Evolutionary conservation across 30 jellyfish, hydroid and myxozoan genomes (phyloP), one percentile per base, ranked within the genome.

Genomic region (Pseudorhiza aurosa): DNA sequence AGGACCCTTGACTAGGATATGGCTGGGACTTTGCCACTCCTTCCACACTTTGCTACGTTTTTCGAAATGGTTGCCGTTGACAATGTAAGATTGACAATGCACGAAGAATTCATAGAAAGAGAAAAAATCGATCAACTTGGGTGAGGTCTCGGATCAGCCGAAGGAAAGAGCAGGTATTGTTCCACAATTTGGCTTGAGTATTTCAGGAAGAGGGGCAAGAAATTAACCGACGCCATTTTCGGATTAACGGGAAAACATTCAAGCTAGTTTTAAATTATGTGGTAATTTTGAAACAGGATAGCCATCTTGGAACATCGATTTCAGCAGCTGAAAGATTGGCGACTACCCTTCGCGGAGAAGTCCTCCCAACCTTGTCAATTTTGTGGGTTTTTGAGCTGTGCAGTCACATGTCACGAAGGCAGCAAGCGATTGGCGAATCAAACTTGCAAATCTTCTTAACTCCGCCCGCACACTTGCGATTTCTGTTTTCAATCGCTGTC

Each of bases 381-480:
- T n/a, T n/a, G n/a, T n/a, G n/a, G 9, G 55, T 42, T 9, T 42
- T 42, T 42, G 11, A 42, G 55, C 55, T 42, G 55, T 42, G 15
- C 15, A 42, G 55, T 42, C 55, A 42, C 55, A 15, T 42, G 55
- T 15, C 55, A 42, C 15, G 15, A 42, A 15, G 55, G 15, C 11
- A 42, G 55, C 55, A 42, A 42, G 63, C 2, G 63, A 49, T 49
- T 12, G 10, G 17, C 22, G 63, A 49, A 49, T 49, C n/a, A n/a
- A n/a, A n/a, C n/a, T n/a, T n/a, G n/a, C n/a, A n/a, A n/a, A n/a
- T n/a, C n/a, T n/a, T n/a, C n/a, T n/a, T n/a, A 5, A 49, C 2
- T 26, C 63, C 2, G 7, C 63, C 63, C 17, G 63, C 63, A 49
- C 55, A 42, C 55, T 42, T 42, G 55, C 55, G 55, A 42, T 42